A percentile compares a stretch with the other conserved stretches of the same genome.
Conservation (phyloP, 1,140 invertebrate genomes). For the Formica selysi region DNA sequence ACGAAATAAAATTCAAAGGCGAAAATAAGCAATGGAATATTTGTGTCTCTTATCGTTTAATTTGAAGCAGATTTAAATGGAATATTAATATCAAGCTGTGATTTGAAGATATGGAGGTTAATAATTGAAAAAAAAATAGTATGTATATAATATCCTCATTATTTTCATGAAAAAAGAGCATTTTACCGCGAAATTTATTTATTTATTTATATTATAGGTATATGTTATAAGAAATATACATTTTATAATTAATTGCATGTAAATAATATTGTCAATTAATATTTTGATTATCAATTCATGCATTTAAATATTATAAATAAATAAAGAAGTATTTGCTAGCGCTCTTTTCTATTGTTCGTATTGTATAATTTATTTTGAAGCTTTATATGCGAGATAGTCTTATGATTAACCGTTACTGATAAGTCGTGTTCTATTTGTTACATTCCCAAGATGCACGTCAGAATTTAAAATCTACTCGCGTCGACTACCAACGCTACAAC, state of each 20-base stretch:
- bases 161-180: background rate
- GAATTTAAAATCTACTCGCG: background rate
- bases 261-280: too few species aligned
- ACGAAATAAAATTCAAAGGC: background rate
- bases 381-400: background rate
- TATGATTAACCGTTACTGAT: background rate
- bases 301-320: too few species aligned
- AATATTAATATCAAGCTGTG: too few species aligned
- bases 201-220: background rate
- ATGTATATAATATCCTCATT: background rate
- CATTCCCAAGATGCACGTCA: background rate
- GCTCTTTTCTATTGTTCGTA: too few species aligned
- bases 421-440: background rate
- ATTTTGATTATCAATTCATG: too few species aligned
- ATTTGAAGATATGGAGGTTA: too few species aligned
- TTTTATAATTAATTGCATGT: too few species aligned
- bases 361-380: background rate
- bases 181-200: background rate
- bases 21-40: too few species aligned
- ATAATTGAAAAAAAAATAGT: background rate
- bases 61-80: too few species aligned
- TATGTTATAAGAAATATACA: background rate
- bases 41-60: too few species aligned
- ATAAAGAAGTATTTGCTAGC: too few species aligned
- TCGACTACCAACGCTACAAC: background rate